phyloP scores from a whole-genome alignment of 2,113 vertebrate species.

The Halcyon malimbica region DNA sequence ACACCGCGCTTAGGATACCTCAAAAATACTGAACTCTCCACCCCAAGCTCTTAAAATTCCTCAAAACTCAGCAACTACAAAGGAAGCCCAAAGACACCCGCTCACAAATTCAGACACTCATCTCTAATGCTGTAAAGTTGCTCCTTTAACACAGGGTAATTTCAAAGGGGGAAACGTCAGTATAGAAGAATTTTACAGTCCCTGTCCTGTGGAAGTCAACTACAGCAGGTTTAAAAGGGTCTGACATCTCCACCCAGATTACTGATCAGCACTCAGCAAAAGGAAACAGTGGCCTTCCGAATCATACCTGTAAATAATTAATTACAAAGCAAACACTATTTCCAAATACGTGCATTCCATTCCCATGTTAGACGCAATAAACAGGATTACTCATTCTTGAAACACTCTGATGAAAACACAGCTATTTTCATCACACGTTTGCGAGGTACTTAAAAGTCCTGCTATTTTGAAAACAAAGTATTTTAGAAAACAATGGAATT shows the following conservation, averaged over 20 bases:
- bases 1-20: neutral
- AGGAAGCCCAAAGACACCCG: neutral
- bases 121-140: neutral
- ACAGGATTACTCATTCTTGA: neutral
- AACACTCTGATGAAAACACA: neutral
- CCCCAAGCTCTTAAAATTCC: neutral
- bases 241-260: neutral
- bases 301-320: slow-evolving; percentile 27
- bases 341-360: neutral
- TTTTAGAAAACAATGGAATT: neutral
- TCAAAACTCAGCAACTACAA: neutral
- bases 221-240: neutral
- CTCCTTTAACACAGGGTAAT: neutral
- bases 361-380: neutral
- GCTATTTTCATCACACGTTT: neutral
- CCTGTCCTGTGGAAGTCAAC: neutral
- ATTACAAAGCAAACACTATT: neutral
- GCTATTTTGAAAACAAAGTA: neutral
- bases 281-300: neutral
- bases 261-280: neutral
- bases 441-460: neutral
- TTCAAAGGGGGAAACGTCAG: neutral
- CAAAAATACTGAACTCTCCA: neutral
- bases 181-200: neutral
- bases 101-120: neutral